Base-by-base conservation (phyloP, 2,888 invertebrate species). In the Labia minor region DNA sequence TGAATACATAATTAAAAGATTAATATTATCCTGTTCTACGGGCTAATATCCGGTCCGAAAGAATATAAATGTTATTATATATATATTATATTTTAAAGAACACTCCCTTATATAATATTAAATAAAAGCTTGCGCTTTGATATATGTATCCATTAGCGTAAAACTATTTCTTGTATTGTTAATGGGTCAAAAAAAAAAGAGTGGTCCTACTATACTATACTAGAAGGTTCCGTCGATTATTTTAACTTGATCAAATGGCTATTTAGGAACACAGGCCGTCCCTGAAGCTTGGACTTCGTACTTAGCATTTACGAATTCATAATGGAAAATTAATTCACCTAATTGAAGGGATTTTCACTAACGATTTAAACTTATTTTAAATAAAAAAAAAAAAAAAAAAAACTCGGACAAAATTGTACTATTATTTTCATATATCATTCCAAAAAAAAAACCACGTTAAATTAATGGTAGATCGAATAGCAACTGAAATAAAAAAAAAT, bases 101-200 rank as follows among this genome's bases (percentile, higher is more conserved):
- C 20, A 33, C 63, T 61, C 64, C 67, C 37, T 62, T 67, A 37
- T 67, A 65, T 67, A 49, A 33, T 66, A 62, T 67, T 63, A 49
- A 65, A 67, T 68, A 68, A 67, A 63, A 63, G 63, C 63, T 63
- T 26, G 26, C 3, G 26, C 26, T 26, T 26, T 26, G 3, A 26
- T 8, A 26, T 26, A 6, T 26, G 26, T 6, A 26, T 26, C 8
- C 3, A 26, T 26, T 26, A 26, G 26, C 26, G 8, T 6, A 26
- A 26, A 26, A 26, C 26, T 26, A 26, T 6, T 6, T 8, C 8
- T 8, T 26, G 4, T 6, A 26, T 26, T 26, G 49, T 11, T 49
- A n/a, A 49, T n/a, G 49, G 49, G 49, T 49, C 49, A 3, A 49
- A 49, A 49, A n/a, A n/a, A n/a, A 49, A 14, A 49, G 49, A 11